Percentiles rank a stretch among this genome's conserved stretches.
These are phyloP conservation scores for Rhogogaster chlorosoma DNA, from an alignment of 2,888 invertebrate species.

Conservation along the genomic window DNA sequence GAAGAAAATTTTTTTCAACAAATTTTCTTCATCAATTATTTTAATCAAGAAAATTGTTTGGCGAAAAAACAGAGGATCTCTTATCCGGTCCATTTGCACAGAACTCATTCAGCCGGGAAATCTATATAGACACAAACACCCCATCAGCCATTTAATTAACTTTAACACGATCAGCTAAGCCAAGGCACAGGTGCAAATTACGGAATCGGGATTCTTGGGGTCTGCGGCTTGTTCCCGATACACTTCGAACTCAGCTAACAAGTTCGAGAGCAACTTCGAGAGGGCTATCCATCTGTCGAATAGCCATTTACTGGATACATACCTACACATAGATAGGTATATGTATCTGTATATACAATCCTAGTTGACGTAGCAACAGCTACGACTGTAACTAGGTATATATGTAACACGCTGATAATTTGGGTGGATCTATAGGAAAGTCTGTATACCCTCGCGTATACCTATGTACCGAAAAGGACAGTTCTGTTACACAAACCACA, in stretches of 20 bases:
- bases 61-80: background rate
- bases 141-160: conserved; percentile 38
- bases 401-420: background rate
- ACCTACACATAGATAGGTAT: background rate
- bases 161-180: background rate
- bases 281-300: conserved; percentile 10
- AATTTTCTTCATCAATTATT: background rate
- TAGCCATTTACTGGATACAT: background rate
- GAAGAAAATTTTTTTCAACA: background rate
- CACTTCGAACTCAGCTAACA: conserved; percentile 46
- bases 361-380: background rate
- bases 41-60: background rate
- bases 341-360: background rate
- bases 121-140: background rate
- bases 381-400: background rate
- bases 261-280: conserved; percentile 28
- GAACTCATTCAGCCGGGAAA: background rate
- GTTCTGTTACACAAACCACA: background rate
- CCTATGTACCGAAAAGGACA: background rate
- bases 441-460: background rate
- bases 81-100: background rate
- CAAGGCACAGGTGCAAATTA: conserved; percentile 14
- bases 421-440: background rate
- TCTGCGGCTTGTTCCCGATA: conserved; percentile 27
- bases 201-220: conserved; percentile 45